phyloP scores from a whole-genome alignment of 2,888 invertebrate genomes.

The Mechanitis messenoides region DNA sequence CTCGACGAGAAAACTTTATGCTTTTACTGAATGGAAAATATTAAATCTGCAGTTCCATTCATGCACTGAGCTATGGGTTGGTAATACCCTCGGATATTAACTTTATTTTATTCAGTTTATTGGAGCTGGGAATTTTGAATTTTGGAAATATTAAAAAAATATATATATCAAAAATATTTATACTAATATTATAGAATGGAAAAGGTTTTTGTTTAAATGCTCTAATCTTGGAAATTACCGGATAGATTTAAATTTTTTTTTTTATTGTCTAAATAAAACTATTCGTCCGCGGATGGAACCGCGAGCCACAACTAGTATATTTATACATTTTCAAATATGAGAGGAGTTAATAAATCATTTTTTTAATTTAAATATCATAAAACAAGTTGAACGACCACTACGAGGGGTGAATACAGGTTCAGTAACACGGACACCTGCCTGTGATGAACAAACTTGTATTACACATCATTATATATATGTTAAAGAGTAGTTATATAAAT shows the following conservation, averaged over 20 bases:
- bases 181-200: too few relatives aligned
- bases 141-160: conserved; percentile 4
- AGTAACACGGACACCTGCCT: conserved; percentile 1
- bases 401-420: conserved; percentile 1
- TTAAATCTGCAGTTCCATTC: conserved; percentile 34
- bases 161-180: background rate
- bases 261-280: too few relatives aligned
- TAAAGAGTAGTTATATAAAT: too few relatives aligned
- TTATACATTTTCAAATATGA: too few relatives aligned
- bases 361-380: background rate
- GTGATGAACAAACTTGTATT: background rate
- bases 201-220: too few relatives aligned
- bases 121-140: conserved; percentile 12
- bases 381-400: background rate
- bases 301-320: too few relatives aligned
- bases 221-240: too few relatives aligned
- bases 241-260: too few relatives aligned
- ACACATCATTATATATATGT: background rate
- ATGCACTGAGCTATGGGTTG: conserved; percentile 19
- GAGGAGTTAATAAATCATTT: background rate
- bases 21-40: conserved; percentile 34
- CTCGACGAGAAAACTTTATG: conserved; percentile 36
- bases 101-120: conserved; percentile 24
- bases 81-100: conserved; percentile 17
- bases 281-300: too few relatives aligned